Evolutionary conservation across 2,113 vertebrate genomes (phyloP), one percentile per base, ranked within the genome.

Genomic region (Phycodurus eques): DNA sequence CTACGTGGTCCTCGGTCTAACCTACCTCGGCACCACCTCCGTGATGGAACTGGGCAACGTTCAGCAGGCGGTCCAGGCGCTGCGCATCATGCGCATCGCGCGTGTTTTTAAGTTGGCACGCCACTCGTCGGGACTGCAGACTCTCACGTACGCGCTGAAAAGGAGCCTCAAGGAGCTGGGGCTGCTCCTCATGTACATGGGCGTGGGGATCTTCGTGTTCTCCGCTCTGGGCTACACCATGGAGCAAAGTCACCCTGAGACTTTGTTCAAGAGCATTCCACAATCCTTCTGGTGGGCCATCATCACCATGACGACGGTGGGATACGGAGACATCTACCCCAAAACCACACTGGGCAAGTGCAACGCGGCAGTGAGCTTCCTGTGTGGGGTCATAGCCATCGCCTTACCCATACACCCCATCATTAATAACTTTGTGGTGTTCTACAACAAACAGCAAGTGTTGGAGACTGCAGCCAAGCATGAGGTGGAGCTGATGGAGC

Each of bases 241-340:
- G 94, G 97, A 99, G 84, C 97, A 98, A 80, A 96, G 95, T 68
- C 97, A 98, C 80, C 95, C 97, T 0, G 97, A 99, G 81, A 99
- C 96, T 1, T 90, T 99, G n/a, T 99, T 99, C 81, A 95, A 93
- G 88, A 99, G 97, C 92, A 99, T 98, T 84, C 97, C 97, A 4
- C 97, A 99, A 74, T 96, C 97, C 1, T 99, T 99, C 85, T 99
- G 97, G 97, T 98, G 97, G 97, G 97, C 97, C 79, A 97, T 98
- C 87, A 98, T 99, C 88, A 99, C 97, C 80, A 99, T 99, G 97
- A 99, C 97, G 60, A 99, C 97, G 0, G 97, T 99, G 66, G 97
- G 97, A 42, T 99, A 98, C 0, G 97, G 97, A 0, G 97, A 99
- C 77, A 96, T 99, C 82, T 99, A 99, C 78, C 97, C 97, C 72